Percentiles rank a stretch among this genome's conserved stretches.
These are phyloP conservation scores for Lycocerus yunnanus DNA, from an alignment of 2,888 invertebrate species.

Conservation along the genomic window DNA sequence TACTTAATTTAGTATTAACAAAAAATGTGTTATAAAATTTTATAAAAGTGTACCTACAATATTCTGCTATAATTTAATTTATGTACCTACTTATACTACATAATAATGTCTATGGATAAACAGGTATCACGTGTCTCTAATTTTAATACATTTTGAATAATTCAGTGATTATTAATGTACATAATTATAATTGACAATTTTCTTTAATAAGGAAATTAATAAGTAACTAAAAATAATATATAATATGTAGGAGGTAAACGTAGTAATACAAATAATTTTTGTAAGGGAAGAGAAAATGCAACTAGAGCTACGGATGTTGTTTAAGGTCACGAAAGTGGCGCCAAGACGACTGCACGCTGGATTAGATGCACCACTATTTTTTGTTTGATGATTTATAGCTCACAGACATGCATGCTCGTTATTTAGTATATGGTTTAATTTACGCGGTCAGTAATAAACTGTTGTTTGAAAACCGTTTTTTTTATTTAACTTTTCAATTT, in stretches of 20 bases:
- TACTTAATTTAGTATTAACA: no score
- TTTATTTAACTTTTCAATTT: slow-evolving; percentile 7
- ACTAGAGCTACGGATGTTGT: slow-evolving; percentile 43
- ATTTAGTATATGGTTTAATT: slow-evolving; percentile 31
- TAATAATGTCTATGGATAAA: no score
- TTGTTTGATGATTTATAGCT: slow-evolving; percentile 44
- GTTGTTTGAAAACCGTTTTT: slow-evolving; percentile 26
- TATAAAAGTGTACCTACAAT: no score
- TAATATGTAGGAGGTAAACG: neutral
- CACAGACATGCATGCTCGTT: slow-evolving; percentile 47
- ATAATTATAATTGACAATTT: no score
- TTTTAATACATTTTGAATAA: no score
- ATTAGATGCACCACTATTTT: slow-evolving; percentile 50
- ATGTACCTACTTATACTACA: no score
- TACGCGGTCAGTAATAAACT: slow-evolving; percentile 27
- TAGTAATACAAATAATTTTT: neutral
- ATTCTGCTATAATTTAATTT: no score
- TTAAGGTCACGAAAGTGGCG: slow-evolving; percentile 46
- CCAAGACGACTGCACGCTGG: slow-evolving; percentile 50
- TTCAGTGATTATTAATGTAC: no score
- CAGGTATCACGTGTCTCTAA: no score
- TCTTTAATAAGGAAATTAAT: neutral
- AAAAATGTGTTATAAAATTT: no score
- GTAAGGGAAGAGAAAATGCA: slow-evolving; percentile 13
- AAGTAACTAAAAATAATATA: neutral